Conservation (phyloP, 2,797 vertebrate species). For the Lophius americanus region DNA sequence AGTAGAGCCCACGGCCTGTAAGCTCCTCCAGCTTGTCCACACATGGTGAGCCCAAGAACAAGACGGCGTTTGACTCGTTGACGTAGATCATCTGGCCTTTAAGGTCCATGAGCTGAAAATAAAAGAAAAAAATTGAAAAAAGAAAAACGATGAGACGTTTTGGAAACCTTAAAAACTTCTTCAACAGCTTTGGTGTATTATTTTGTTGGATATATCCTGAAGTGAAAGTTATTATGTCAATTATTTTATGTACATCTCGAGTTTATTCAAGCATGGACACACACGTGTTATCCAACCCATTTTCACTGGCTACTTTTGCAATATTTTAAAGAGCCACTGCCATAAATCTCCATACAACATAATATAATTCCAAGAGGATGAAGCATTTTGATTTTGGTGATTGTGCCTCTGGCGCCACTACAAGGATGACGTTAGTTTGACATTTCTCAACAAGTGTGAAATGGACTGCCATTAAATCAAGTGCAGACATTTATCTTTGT, state of each 20-base stretch:
- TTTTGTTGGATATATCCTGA: not conserved
- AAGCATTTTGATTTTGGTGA: not conserved
- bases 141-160: constrained; percentile 3
- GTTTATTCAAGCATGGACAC: too few relatives aligned
- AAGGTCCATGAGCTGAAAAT: constrained; percentile 92
- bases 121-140: constrained; percentile 13
- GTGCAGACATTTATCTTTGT: not conserved
- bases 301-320: not conserved
- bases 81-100: constrained; percentile 99
- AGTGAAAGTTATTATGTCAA: not conserved
- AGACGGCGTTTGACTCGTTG: constrained; percentile 90
- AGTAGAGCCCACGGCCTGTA: constrained; percentile 93
- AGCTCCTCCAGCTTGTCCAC: constrained; percentile 97
- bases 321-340: not conserved
- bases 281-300: constrained; percentile 1
- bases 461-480: not conserved
- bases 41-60: constrained; percentile 96
- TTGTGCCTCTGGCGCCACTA: not conserved
- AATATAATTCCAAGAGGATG: not conserved
- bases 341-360: not conserved
- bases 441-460: not conserved
- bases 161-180: too few relatives aligned
- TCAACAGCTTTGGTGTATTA: not conserved
- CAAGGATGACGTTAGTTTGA: not conserved
- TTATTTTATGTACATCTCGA: too few relatives aligned